Evolutionary conservation across 2,797 vertebrate genomes (phyloP), one percentile per base, ranked within the genome.

Genomic region (Novumbra hubbsi): DNA sequence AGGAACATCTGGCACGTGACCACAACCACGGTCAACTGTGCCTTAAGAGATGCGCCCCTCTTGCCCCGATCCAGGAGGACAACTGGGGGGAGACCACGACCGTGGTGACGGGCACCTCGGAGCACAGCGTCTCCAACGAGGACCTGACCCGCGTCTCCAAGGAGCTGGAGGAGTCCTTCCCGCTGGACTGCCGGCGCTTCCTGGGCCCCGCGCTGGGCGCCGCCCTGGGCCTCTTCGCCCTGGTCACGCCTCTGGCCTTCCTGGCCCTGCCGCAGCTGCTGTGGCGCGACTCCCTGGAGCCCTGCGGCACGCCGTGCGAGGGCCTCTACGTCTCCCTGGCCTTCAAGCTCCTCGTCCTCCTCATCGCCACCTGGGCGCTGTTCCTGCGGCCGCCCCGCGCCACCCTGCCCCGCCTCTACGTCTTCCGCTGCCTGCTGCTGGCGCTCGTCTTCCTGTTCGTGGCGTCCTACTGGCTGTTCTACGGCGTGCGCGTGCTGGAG

Each of bases 41-140:
- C 38, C 41, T 11, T 45, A 2, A 41, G 1, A 45, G 30, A 49
- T 30, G 0, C 5, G 0, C 5, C 12, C 14, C 19, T 50, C 3
- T n/a, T 6, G 24, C 17, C 15, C 5, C 70, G 32, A 1, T 7
- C 15, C 78, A 97, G 96, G 96, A 97, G 0, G 96, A 97, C 86
- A 98, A 97, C 93, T 98, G 96, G 96, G 96, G 96, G 0, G 96
- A 98, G 88, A 98, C 96, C 6, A 97, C 96, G 30, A 98, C 96
- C 0, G 96, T 98, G 1, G 95, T 98, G 76, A 98, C 96, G 0
- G 96, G 96, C 64, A 98, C 96, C 0, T 98, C 96, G 0, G 96
- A 96, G 76, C 95, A 96, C 94, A 97, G 96, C 89, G 93, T 96
- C 89, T 98, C 96, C 0, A 96, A 97, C 0, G 96, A 98, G 90